Conservation (phyloP, 2,797 vertebrate genomes). For the Molossus molossus region DNA sequence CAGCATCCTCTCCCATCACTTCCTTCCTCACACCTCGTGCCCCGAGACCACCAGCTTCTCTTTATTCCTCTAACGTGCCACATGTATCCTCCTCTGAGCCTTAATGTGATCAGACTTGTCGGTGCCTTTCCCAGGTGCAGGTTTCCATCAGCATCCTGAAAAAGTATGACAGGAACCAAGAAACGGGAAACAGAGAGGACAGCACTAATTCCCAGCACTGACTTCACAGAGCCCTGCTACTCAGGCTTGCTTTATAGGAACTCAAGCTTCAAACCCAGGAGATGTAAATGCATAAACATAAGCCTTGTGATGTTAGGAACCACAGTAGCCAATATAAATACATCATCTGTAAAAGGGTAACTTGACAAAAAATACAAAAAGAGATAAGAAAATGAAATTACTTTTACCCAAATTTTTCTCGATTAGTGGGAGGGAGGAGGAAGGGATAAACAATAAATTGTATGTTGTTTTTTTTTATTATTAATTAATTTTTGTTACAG, state of each 20-base stretch:
- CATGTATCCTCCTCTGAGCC: neutral
- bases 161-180: neutral
- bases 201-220: neutral
- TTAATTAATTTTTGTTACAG: no score
- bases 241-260: neutral
- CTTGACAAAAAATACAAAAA: conserved; percentile 41
- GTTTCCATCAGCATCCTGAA: neutral
- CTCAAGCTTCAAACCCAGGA: neutral
- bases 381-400: conserved; percentile 38
- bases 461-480: neutral
- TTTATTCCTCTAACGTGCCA: neutral
- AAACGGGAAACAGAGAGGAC: neutral
- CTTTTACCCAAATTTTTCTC: conserved; percentile 51
- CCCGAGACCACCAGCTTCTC: neutral
- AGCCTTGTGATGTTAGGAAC: conserved; percentile 50
- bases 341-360: conserved; percentile 36
- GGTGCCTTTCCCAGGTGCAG: neutral
- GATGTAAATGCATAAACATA: conserved; percentile 51
- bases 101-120: neutral
- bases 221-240: neutral
- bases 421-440: neutral
- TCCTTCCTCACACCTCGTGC: neutral
- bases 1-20: neutral
- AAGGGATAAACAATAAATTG: conserved; percentile 12
- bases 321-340: conserved; percentile 51